Evolutionary conservation across 1,140 invertebrate genomes (phyloP), one percentile per base, ranked within the genome.

Genomic region (Bacillus rossius): DNA sequence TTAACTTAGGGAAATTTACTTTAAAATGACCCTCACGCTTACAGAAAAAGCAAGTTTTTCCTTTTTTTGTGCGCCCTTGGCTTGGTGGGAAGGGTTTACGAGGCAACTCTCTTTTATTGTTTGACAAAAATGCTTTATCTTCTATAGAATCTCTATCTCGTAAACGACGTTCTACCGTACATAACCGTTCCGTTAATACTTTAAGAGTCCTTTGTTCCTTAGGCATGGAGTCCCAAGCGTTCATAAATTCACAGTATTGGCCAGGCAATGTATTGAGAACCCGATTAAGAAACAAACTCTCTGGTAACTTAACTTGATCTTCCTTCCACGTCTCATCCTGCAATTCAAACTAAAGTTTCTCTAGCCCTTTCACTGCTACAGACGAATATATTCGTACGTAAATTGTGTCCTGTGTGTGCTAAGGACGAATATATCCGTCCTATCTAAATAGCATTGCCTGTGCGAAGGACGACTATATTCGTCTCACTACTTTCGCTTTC

Each of bases 301-400:
- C 66, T 20, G 63, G 61, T 34, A 69, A 42, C 38, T 61, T 59
- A 29, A 50, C 61, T 50, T 61, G 45, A 13, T 56, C 58, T 25
- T 53, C 48, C 52, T 57, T 60, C 43, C 59, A 62, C 55, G 67
- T 61, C 49, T 70, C 64, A 49, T 64, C 62, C 53, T 67, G 66
- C 37, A 70, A 37, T 26, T 69, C 66, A 26, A 41, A 20, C 55
- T 62, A 68, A 16, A 57, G 48, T 42, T 58, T 55, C 38, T 70
- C 57, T 10, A 70, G 40, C 13, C 38, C 40, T 63, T 40, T 53
- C 67, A n/a, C n/a, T n/a, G n/a, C n/a, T n/a, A n/a, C n/a, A n/a
- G n/a, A n/a, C n/a, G n/a, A n/a, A n/a, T n/a, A n/a, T n/a, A n/a
- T n/a, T n/a, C n/a, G n/a, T n/a, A n/a, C n/a, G n/a, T n/a, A n/a